Evolutionary conservation across 2,797 vertebrate genomes (phyloP).

Genomic region (Rhodeus uyekii): DNA sequence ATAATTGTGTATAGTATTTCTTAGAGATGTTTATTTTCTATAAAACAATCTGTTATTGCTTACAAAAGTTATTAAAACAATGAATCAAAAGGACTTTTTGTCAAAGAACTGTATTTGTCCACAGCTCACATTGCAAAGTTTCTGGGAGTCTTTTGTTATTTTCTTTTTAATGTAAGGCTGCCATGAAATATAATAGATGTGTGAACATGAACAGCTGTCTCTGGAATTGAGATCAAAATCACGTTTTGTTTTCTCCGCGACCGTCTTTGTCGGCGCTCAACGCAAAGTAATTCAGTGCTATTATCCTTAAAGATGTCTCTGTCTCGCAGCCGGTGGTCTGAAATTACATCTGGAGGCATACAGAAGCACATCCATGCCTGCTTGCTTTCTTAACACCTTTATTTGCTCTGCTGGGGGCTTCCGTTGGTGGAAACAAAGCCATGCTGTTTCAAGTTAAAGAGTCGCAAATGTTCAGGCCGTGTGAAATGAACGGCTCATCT

Average conservation of each 20-base stretch:
- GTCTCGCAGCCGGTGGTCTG: not conserved
- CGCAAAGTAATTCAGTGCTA: conserved; percentile 28
- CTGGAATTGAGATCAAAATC: conserved; percentile 72
- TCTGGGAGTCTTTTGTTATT: conserved; percentile 68
- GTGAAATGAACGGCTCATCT: not conserved
- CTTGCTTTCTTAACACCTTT: conserved; percentile 10
- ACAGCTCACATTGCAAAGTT: conserved; percentile 42
- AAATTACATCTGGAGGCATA: conserved; percentile 22
- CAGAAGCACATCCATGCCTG: not conserved
- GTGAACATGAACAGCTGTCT: conserved; percentile 73
- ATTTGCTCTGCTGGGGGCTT: conserved; percentile 15
- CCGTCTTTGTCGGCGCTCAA: conserved; percentile 51
- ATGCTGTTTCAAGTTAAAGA: not conserved
- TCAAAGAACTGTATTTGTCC: conserved; percentile 75
- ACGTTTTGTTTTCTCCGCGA: conserved; percentile 65
- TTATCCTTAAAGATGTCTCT: conserved; percentile 15
- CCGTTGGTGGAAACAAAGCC: not conserved
- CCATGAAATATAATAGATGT: conserved; percentile 76
- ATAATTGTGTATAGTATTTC: conserved; percentile 91
- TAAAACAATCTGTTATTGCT: conserved; percentile 88
- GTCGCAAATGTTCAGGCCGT: not conserved
- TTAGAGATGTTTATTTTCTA: conserved; percentile 91
- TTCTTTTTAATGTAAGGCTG: conserved; percentile 71
- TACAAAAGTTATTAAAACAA: conserved; percentile 86
- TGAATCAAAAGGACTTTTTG: conserved; percentile 68